Evolutionary conservation across 2,113 vertebrate genomes (phyloP).

Genomic region (Odocoileus virginianus): DNA sequence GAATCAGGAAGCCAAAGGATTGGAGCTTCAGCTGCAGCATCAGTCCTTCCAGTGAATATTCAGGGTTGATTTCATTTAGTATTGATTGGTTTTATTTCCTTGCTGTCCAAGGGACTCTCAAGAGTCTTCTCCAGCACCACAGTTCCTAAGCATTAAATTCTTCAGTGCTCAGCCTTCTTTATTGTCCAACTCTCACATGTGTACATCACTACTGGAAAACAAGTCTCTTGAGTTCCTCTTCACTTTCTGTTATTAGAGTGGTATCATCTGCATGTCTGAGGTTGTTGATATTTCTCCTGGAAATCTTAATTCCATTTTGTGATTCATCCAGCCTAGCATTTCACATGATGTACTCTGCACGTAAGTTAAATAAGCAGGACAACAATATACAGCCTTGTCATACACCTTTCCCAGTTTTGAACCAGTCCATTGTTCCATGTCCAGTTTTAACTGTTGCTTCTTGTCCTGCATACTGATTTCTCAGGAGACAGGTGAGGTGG

Average conservation of each 20-base stretch:
- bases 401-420: background rate
- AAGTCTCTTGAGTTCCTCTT: background rate
- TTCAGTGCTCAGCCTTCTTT: background rate
- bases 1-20: background rate
- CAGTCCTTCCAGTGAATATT: background rate
- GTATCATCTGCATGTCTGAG: background rate
- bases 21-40: background rate
- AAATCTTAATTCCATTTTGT: background rate
- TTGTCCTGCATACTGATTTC: background rate
- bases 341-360: background rate
- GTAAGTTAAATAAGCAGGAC: background rate
- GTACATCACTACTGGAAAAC: background rate
- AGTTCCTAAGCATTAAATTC: background rate
- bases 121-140: background rate
- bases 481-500: background rate
- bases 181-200: background rate
- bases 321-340: background rate
- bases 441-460: background rate
- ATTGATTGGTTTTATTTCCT: background rate
- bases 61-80: background rate
- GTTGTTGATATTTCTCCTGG: background rate
- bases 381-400: background rate
- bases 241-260: background rate
- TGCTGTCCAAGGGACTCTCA: background rate
- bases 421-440: background rate